Evolutionary conservation across 2,888 invertebrate genomes (phyloP), one percentile per base, ranked within the genome.

Genomic region (Fabriciana adippe): DNA sequence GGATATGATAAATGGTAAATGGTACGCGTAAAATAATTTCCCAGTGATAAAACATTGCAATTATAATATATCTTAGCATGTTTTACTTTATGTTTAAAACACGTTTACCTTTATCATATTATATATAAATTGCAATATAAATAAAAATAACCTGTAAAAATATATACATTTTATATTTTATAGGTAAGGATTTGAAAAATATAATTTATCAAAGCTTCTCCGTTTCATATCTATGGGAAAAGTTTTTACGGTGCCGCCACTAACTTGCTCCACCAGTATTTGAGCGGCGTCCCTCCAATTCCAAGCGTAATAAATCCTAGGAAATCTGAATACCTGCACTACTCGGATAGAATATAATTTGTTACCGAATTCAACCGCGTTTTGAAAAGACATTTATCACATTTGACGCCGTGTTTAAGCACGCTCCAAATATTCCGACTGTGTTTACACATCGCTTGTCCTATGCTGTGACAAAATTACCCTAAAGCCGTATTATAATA

Each of bases 271-370:
- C 11, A 70, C 65, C 70, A 72, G 73, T 69, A 67, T 74, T 74
- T 73, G 71, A 73, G 73, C 70, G 62, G 67, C 70, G 71, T 74
- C 75, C 74, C 72, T 74, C 77, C 76, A 78, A 79, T 81, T 80
- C 76, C 76, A 75, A 73, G 59, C 65, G 74, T 75, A 74, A 82
- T 82, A 82, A 82, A 81, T 81, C 77, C 75, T 73, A 2, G 67
- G 73, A 79, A 79, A 77, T 79, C 77, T 76, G 78, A 77, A 76
- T 79, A 78, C 78, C 75, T 77, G 77, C 77, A 73, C 74, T 70
- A 72, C 68, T 72, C 69, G 73, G 74, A 77, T 75, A 72, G 72
- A 74, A 75, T 73, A 76, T 78, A 78, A 79, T 78, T 78, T 76
- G 74, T 73, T 74, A 71, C 73, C 71, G 67, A 62, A 72, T 70